A percentile compares a stretch with the other conserved stretches of the same genome.
Evolutionary conservation across 1,140 invertebrate genomes (phyloP).

Genomic region (Lysiphlebus fabarum): DNA sequence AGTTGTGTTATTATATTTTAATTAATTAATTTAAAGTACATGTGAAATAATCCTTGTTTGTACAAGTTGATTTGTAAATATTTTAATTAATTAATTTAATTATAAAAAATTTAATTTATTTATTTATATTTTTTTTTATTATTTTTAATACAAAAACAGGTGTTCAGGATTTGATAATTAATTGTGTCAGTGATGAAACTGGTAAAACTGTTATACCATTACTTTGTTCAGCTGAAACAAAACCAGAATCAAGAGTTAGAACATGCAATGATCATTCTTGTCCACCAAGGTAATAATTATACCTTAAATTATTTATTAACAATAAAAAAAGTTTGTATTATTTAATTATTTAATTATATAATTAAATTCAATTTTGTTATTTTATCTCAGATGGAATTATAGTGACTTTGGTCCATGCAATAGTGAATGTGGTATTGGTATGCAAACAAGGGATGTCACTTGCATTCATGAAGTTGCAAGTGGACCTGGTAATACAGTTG

Average conservation of each 20-base stretch:
- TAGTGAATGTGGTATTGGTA: constrained; percentile 88
- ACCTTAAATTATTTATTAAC: too few species aligned
- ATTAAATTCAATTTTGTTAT: constrained; percentile 1
- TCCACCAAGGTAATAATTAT: constrained; percentile 72
- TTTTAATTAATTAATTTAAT: too few species aligned
- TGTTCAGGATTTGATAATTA: constrained; percentile 83
- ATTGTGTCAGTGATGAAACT: constrained; percentile 83
- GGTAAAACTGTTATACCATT: constrained; percentile 79
- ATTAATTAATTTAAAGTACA: neutral
- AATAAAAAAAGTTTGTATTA: too few species aligned
- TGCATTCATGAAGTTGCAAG: constrained; percentile 92
- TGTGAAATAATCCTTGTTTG: too few species aligned
- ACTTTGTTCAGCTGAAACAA: constrained; percentile 75
- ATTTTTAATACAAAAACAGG: constrained; percentile 48
- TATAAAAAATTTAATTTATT: neutral
- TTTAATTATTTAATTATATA: too few species aligned
- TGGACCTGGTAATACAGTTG: constrained; percentile 78
- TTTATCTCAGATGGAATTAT: constrained; percentile 73
- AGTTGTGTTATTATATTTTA: neutral
- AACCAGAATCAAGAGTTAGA: constrained; percentile 83
- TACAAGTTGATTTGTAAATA: too few species aligned
- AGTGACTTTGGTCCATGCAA: constrained; percentile 82
- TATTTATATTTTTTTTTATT: neutral
- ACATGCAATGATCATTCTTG: constrained; percentile 93
- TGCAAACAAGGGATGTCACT: constrained; percentile 79